Evolutionary conservation across 64 coral and sea anemone species (phyloP).

Genomic region (Orbicella faveolata): DNA sequence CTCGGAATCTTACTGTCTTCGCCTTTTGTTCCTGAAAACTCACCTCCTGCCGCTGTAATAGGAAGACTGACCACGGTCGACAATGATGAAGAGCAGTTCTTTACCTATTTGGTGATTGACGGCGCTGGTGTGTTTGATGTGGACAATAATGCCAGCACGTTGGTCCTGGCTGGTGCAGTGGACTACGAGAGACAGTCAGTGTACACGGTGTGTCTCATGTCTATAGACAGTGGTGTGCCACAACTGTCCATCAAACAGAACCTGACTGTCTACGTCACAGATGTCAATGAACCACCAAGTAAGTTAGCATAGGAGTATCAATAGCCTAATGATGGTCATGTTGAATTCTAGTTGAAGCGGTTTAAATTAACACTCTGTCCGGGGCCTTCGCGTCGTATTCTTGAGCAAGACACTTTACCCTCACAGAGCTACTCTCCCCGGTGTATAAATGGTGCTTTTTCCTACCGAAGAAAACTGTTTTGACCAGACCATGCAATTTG

Average conservation of each 20-base stretch:
- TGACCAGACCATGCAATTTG: too few species aligned
- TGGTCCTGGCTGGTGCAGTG: constrained; percentile 56
- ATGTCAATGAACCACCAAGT: constrained; percentile 84
- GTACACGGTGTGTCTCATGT: constrained; percentile 46
- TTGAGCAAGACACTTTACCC: too few species aligned
- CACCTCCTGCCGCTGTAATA: constrained; percentile 27
- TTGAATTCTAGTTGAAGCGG: too few species aligned
- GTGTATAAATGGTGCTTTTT: too few species aligned
- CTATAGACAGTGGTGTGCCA: constrained; percentile 64
- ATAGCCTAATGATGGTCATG: too few species aligned
- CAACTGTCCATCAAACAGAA: constrained; percentile 66
- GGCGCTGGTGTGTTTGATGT: constrained; percentile 57
- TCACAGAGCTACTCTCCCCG: too few species aligned
- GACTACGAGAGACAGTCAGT: constrained; percentile 67
- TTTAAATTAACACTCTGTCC: too few species aligned
- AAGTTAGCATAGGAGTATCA: constrained; percentile 1
- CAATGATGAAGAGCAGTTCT: constrained; percentile 53
- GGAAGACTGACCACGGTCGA: constrained; percentile 68
- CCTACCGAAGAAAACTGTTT: too few species aligned
- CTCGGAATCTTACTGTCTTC: constrained; percentile 63
- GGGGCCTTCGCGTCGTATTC: too few species aligned
- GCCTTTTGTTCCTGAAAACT: constrained; percentile 61
- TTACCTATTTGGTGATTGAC: constrained; percentile 58
- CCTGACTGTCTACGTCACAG: constrained; percentile 46
- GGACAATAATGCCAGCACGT: constrained; percentile 24